Evolutionary conservation across 2,888 invertebrate genomes (phyloP), one percentile per base, ranked within the genome.

Genomic region (Megalurothrips usitatus): DNA sequence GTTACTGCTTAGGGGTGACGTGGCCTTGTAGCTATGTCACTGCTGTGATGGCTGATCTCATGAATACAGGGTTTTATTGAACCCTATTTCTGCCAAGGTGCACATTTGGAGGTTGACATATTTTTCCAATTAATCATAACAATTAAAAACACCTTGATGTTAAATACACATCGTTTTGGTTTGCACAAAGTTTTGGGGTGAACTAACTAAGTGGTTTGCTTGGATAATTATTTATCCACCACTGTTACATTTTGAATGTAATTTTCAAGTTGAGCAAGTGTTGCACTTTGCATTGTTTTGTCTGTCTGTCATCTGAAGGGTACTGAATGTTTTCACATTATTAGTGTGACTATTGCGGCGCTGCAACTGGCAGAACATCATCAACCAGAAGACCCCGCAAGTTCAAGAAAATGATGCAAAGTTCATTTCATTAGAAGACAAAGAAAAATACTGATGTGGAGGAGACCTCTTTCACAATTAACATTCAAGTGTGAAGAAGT

Each of bases 321-420:
- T 26, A 26, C 23, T 75, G 68, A 75, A 75, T 75, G 23, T 75
- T 75, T 75, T 75, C 68, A 75, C 26, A 75, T 75, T 75, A 75
- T 75, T 75, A 75, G 68, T 75, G 68, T 75, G 23, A 26, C 68
- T 26, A 58, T 75, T 75, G 68, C 68, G 68, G 68, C 68, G 68
- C 68, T 75, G 12, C 68, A 75, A 12, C 68, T 75, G 68, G 68
- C 68, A 75, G 68, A 75, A 75, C 68, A 75, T 26, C 68, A 75
- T 12, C 26, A 75, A 58, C 58, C 58, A 75, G 68, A 75, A 75
- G 68, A 75, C 9, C 26, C 68, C 26, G 23, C n/a, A 8, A 75
- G 12, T 11, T 2, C 58, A 58, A 75, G 68, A 75, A 23, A 26
- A 9, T 75, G 12, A 58, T n/a, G n/a, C 58, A 58, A 58, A 58